Base-by-base conservation (phyloP, 2,888 invertebrate genomes). In the Mythimna loreyi region DNA sequence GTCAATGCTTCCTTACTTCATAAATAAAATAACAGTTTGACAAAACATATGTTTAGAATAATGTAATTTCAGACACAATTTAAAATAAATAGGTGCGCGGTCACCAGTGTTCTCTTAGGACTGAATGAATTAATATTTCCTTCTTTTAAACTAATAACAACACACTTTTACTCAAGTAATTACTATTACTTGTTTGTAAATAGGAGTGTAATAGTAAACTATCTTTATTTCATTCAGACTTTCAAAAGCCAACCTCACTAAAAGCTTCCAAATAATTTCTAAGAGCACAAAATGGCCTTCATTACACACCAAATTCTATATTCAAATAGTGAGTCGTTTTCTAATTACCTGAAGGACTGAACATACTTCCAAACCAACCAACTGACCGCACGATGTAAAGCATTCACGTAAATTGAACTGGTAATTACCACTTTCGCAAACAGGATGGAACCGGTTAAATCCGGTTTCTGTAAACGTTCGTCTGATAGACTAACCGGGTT, bases 401-500 rank as follows among this genome's bases (percentile, higher is more conserved):
- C 71, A 75, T 82, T 76, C 67, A 75, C 80, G 80, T 79, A 83
- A 76, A 85, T 81, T 78, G 78, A 84, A 82, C 86, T 69, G 72
- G 87, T 87, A 89, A 88, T 89, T 89, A 89, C 85, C 78, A 81
- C 79, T 81, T 82, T 74, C 64, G 71, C 81, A 86, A 88, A 87
- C 81, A 79, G 78, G 80, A 83, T 82, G 79, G 66, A 83, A 83
- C 83, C 65, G 64, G 85, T 81, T 84, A 73, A 83, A 81, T 81
- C 80, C 78, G 68, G 78, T 74, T 84, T 78, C 76, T 72, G 80
- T 83, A 83, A 84, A 71, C 74, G 79, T 49, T 73, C 69, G 66
- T 78, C 80, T 84, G 85, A 84, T 84, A 69, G 67, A 72, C 60
- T 28, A 40, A 65, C 59, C 52, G 43, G 80, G 80, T 78, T 80